phyloP scores from a whole-genome alignment of 2,888 invertebrate genomes.

The Drosophila meridiana region DNA sequence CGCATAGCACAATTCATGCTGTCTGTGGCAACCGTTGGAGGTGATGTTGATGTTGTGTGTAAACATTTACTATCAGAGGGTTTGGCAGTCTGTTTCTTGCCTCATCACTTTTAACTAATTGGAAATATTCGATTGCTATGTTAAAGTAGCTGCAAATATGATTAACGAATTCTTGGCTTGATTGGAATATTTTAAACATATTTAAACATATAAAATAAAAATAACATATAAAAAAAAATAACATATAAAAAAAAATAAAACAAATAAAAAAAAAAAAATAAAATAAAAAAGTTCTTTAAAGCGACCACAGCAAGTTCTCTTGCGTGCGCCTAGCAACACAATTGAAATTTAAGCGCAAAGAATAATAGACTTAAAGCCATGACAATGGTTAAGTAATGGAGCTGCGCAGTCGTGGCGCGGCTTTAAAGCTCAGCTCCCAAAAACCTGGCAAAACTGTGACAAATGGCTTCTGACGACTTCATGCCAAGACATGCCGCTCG shows the following conservation, averaged over 20 bases:
- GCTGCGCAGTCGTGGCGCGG: slow-evolving; percentile 6
- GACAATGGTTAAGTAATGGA: slow-evolving; percentile 38
- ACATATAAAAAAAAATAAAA: too few species aligned
- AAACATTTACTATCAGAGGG: slow-evolving; percentile 9
- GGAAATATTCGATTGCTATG: slow-evolving; percentile 11
- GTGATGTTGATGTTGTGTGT: slow-evolving; percentile 25
- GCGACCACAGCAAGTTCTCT: slow-evolving; percentile 4
- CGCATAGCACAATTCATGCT: slow-evolving; percentile 27
- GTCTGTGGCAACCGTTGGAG: slow-evolving; percentile 41
- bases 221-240: too few species aligned
- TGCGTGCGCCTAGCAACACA: slow-evolving; percentile 17
- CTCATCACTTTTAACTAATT: slow-evolving; percentile 42
- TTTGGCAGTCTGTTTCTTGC: slow-evolving; percentile 15
- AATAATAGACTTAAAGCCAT: slow-evolving; percentile 40
- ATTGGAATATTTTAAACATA: too few species aligned
- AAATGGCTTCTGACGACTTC: slow-evolving; percentile 74
- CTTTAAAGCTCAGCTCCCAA: slow-evolving; percentile 35
- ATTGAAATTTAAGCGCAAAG: slow-evolving; percentile 26
- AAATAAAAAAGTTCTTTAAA: too few species aligned
- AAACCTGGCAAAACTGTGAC: slow-evolving; percentile 71
- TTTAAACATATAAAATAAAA: too few species aligned
- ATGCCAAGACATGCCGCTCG: slow-evolving; percentile 53
- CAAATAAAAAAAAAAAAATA: too few species aligned
- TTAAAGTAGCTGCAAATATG: slow-evolving; percentile 10
- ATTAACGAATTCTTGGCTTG: slow-evolving; percentile 2